These are phyloP conservation scores for Stegodyphus dumicola DNA, from an alignment of 1,140 invertebrate genomes.

Conservation along the genomic window DNA sequence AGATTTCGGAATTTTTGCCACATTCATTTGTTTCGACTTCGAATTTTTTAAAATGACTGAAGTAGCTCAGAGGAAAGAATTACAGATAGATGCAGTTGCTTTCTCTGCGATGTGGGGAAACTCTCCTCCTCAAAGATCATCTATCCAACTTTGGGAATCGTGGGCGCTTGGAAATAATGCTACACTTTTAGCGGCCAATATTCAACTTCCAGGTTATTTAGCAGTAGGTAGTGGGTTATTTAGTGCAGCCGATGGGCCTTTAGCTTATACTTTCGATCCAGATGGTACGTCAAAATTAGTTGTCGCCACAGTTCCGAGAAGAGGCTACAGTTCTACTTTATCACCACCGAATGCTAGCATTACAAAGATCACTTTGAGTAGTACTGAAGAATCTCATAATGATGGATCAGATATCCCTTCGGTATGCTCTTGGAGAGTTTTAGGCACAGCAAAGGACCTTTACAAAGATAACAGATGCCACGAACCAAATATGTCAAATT, in stretches of 20 bases:
- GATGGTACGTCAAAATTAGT: conserved; percentile 41
- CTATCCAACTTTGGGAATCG: conserved; percentile 71
- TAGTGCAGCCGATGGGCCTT: background rate
- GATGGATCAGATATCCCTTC: conserved; percentile 16
- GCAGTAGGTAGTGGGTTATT: conserved; percentile 62
- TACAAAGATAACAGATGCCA: background rate
- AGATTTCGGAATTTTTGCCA: conserved; percentile 74
- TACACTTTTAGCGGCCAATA: conserved; percentile 73
- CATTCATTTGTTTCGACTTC: conserved; percentile 82
- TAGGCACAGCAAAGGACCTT: background rate
- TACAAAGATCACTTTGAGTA: background rate
- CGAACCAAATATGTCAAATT: conserved; percentile 33
- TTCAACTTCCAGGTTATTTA: conserved; percentile 68
- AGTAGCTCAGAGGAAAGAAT: conserved; percentile 69
- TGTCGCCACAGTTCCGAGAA: conserved; percentile 1
- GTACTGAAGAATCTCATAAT: background rate
- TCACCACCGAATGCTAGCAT: background rate
- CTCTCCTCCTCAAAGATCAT: conserved; percentile 74
- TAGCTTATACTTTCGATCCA: conserved; percentile 25
- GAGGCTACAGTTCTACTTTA: background rate
- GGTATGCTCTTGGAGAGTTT: background rate
- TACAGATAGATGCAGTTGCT: conserved; percentile 76
- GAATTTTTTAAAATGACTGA: conserved; percentile 73
- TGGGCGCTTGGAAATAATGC: conserved; percentile 73
- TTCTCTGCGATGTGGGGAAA: conserved; percentile 81